Base-by-base conservation (phyloP, 2,113 vertebrate genomes). In the Halcyon malimbica region DNA sequence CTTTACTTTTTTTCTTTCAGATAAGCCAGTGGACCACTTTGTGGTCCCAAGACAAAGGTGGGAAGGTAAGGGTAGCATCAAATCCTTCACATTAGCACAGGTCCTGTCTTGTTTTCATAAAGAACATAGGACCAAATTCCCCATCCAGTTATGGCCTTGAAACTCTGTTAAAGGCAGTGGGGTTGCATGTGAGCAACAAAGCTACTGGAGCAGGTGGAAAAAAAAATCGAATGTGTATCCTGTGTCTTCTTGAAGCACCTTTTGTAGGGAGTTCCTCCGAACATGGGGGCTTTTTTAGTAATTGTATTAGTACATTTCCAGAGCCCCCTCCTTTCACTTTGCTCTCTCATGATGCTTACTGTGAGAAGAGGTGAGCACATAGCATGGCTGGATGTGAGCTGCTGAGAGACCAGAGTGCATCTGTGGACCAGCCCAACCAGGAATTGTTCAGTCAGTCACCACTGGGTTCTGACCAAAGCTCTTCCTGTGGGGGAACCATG, bases 131-230 rank as follows among this genome's bases (percentile, higher is more conserved):
- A 44, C 46, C 48, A 41, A 64, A 44, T 76, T 59, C n/a, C 51
- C 46, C 23, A 13, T 62, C 16, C 35, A 23, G 11, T 48, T 62
- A 14, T 1, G 0, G 28, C 11, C 1, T 1, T 50, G n/a, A 41
- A 92, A 68, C 35, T 76, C 19, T 28, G 4, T 87, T 71, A 37
- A 67, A 57, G 24, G 23, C 29, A 44, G 7, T 16, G 11, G 31
- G 13, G 35, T 8, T 91, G 24, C 2, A 0, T 59, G 19, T 33
- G 14, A 69, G 26, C 74, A 33, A 18, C 37, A 67, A 57, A 67
- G 11, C 20, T 90, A 10, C 25, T 70, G 24, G 37, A 84, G 46
- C 14, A 8, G 18, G 24, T 53, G 13, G 11, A 0, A 14, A 50
- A 20, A 83, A 19, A 83, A 28, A 1, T 8, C 1, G 0, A 42